Base-by-base conservation (phyloP, 2,888 invertebrate species). In the Plemyria rubiginata region DNA sequence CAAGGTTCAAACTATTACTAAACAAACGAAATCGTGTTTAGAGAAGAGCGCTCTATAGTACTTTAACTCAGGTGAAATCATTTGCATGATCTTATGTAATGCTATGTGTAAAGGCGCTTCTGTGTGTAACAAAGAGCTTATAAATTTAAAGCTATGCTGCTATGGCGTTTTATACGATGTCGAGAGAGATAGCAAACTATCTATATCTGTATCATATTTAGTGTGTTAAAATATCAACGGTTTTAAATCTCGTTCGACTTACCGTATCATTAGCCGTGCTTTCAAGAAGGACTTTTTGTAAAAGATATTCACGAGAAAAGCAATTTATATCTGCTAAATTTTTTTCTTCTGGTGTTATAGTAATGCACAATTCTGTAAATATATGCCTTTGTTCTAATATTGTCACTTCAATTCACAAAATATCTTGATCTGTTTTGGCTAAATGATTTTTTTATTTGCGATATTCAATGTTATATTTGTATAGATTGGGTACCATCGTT, bases 11-110 rank as follows among this genome's bases (percentile, higher is more conserved):
- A 13, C n/a, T n/a, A n/a, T n/a, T n/a, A n/a, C n/a, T n/a, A n/a
- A n/a, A n/a, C n/a, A n/a, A n/a, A n/a, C n/a, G n/a, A n/a, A n/a
- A n/a, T n/a, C 6, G n/a, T 15, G 43, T 43, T 15, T 38, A n/a
- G 11, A 11, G 40, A 59, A 48, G 40, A 41, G 62, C 56, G 56
- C 62, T 61, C 16, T 62, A 43, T 57, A 41, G 62, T 62, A 57
- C 52, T 52, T 49, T 61, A 40, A 16, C 51, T 29, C 53, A 49
- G 41, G 41, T 62, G 13, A 48, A 41, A 48, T 43, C 48, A 55
- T 16, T 56, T 57, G 62, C 62, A 63, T 55, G 63, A 50, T 51
- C 46, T 60, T 56, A 49, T 62, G 41, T 51, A 52, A 28, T 15
- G 58, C 40, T 56, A 53, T 51, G 41, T 57, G 38, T 48, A 49